A percentile compares a stretch with the other conserved stretches of the same genome.
These are phyloP conservation scores for Pollachius pollachius DNA, from an alignment of 2,113 vertebrate genomes.

Conservation along the genomic window DNA sequence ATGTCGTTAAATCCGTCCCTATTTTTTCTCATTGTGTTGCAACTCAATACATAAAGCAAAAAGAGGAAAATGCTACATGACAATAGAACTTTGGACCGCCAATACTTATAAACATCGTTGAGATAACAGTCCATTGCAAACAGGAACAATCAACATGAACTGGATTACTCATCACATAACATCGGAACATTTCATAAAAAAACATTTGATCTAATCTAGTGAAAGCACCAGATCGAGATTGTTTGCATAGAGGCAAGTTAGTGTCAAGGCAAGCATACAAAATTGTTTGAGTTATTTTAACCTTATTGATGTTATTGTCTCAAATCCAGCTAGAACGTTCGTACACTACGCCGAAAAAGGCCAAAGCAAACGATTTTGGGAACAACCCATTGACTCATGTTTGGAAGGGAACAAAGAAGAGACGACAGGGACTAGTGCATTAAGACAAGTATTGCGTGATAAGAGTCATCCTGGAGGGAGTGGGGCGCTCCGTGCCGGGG, in stretches of 20 bases:
- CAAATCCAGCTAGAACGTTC: no score
- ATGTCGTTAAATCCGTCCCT: conserved; percentile 9
- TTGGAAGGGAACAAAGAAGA: no score
- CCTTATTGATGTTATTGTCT: no score
- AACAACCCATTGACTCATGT: no score
- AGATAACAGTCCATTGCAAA: not conserved
- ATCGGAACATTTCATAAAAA: no score
- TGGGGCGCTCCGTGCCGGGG: conserved; percentile 1
- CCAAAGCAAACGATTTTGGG: no score
- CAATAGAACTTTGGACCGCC: not conserved
- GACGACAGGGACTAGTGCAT: no score
- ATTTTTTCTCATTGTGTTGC: conserved; percentile 3
- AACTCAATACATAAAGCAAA: not conserved
- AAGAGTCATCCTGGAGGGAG: conserved; percentile 9
- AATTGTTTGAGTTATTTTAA: no score
- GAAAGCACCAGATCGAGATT: not conserved
- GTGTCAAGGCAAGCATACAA: no score
- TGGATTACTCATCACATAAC: no score
- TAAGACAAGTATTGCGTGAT: not conserved
- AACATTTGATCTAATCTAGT: not conserved
- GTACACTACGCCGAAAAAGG: no score
- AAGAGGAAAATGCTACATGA: conserved; percentile 1
- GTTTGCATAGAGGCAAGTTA: conserved; percentile 5
- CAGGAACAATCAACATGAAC: not conserved
- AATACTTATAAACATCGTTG: not conserved